These are phyloP conservation scores for Oscheius sp. DNA, from an alignment of 2,888 invertebrate genomes.

Conservation along the genomic window DNA sequence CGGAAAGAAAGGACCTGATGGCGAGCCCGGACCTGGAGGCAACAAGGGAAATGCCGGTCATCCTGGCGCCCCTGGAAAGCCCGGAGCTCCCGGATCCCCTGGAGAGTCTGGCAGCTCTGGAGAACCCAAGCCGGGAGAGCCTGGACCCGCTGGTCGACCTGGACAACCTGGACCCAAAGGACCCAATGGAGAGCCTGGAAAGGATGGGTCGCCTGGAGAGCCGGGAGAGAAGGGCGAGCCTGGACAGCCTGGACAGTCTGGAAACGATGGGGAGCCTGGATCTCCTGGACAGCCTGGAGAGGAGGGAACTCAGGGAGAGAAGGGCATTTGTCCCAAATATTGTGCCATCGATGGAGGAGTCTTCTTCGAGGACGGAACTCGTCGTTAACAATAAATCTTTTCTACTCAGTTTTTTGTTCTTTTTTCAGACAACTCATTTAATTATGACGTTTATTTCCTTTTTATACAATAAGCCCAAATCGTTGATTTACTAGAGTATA, in stretches of 20 bases:
- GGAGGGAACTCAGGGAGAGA: constrained; percentile 43
- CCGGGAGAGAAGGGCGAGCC: constrained; percentile 52
- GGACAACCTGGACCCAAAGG: constrained; percentile 52
- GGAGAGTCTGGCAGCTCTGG: constrained; percentile 42
- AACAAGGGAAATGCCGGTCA: constrained; percentile 46
- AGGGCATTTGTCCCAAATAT: constrained; percentile 61
- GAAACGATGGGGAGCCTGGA: constrained; percentile 56
- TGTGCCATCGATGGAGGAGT: constrained; percentile 61
- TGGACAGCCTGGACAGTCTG: constrained; percentile 50
- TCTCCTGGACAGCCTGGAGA: constrained; percentile 28
- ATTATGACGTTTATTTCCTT: too few relatives aligned
- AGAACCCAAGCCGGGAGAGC: constrained; percentile 46
- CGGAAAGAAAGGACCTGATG: constrained; percentile 43
- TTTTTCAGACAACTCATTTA: too few relatives aligned
- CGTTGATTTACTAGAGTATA: too few relatives aligned
- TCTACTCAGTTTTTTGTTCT: too few relatives aligned
- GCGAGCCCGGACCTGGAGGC: constrained; percentile 33
- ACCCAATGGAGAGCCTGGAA: constrained; percentile 46
- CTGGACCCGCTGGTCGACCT: constrained; percentile 49
- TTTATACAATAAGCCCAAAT: too few relatives aligned
- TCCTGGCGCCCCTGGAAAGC: constrained; percentile 47
- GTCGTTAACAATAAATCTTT: too few relatives aligned
- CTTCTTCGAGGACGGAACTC: constrained; percentile 70
- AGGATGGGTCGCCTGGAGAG: constrained; percentile 44
- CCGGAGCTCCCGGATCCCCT: constrained; percentile 39